phyloP scores from a whole-genome alignment of 2,888 invertebrate species.

The Sphaerophoria rueppellii region DNA sequence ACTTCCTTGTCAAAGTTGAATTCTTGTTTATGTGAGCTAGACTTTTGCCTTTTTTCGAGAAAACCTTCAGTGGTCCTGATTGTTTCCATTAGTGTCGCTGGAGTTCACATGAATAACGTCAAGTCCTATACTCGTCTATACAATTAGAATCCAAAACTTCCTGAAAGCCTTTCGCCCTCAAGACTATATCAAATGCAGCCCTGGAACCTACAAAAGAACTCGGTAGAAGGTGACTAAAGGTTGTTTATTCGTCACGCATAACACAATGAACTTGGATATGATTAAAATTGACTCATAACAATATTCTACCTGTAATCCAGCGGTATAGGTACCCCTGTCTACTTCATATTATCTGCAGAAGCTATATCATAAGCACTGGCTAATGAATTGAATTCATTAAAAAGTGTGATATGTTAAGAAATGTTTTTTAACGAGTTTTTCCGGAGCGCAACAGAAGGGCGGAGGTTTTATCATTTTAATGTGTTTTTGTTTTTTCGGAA shows the following conservation, averaged over 20 bases:
- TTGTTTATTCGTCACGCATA: constrained; percentile 43
- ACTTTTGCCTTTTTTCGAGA: too few relatives aligned
- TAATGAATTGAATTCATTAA: constrained; percentile 54
- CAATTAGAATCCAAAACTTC: not conserved
- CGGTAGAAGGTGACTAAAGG: constrained; percentile 45
- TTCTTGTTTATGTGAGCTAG: too few relatives aligned
- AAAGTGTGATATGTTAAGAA: constrained; percentile 42
- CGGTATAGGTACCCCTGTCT: too few relatives aligned
- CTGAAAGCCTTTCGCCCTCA: not conserved
- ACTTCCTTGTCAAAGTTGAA: too few relatives aligned
- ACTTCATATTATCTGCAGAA: too few relatives aligned
- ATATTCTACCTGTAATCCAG: too few relatives aligned
- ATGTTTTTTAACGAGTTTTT: constrained; percentile 12
- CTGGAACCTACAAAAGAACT: constrained; percentile 2
- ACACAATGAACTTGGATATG: constrained; percentile 64
- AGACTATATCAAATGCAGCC: not conserved
- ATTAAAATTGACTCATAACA: constrained; percentile 39
- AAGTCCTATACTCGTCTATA: too few relatives aligned
- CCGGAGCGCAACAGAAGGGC: not conserved
- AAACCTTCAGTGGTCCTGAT: too few relatives aligned
- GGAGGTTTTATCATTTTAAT: not conserved
- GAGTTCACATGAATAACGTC: too few relatives aligned
- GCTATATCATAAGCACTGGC: not conserved
- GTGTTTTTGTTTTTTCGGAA: not conserved
- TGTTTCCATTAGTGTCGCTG: too few relatives aligned